Evolutionary conservation across 2,797 vertebrate genomes (phyloP), one percentile per base, ranked within the genome.

Genomic region (Distichodus sexfasciatus): DNA sequence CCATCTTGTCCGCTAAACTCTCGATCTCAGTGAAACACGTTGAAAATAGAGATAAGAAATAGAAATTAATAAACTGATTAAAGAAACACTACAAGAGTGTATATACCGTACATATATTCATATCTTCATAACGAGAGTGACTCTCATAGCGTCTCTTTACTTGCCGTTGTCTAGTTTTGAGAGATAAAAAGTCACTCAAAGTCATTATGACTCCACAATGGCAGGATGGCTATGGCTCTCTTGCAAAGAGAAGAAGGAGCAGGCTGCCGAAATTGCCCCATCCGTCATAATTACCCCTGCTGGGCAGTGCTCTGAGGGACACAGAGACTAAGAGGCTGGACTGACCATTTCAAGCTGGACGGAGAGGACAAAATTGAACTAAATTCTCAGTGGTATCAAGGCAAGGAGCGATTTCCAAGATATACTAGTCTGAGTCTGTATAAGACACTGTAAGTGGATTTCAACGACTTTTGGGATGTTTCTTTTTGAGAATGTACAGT

Each of bases 211-310:
- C 84, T 75, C 51, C 82, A 78, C 84, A 85, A 84, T 88, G 87
- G 83, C 82, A 80, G 76, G 81, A 84, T 83, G 79, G 83, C 80
- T 84, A 82, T 78, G 82, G 86, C 76, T 85, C 85, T 81, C 83
- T 85, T 82, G 84, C 85, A 81, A 40, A 76, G 85, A 87, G 84
- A 87, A 83, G 81, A 81, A 79, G 85, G 82, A 78, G 69, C 82
- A 84, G n/a, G n/a, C n/a, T n/a, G n/a, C n/a, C n/a, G 86, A 90
- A 90, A 92, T 90, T 86, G 88, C 85, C 81, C 87, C 83, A 92
- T 92, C 89, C 85, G 88, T 91, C 89, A 92, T 89, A 90, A 91
- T 92, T 92, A 90, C 85, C 87, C 83, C 82, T 82, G 82, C 82
- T 38, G 87, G 84, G 83, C 84, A 85, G 76, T 76, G 71, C 72